Evolutionary conservation across 2,797 vertebrate species (phyloP), one percentile per base, ranked within the genome.

Genomic region (Aulostomus chinensis): DNA sequence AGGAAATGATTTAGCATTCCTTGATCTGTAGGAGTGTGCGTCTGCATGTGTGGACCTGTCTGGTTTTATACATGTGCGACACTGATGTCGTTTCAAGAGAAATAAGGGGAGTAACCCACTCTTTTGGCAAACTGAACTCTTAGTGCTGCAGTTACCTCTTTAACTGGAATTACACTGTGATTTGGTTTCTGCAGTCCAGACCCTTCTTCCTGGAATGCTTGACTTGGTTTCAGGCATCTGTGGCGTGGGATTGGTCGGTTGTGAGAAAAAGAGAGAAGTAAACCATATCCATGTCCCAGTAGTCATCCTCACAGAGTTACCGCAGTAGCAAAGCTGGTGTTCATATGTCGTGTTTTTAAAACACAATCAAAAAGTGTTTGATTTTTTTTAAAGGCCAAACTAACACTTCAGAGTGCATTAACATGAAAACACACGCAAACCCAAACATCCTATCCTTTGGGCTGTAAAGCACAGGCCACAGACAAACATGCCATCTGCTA

Each of bases 401-500:
- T n/a, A n/a, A n/a, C n/a, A 16, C 40, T 28, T 69, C 49, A 40
- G 22, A 30, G 32, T 54, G 35, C 56, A 41, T 25, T 42, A 54
- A 63, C 37, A 61, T 28, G 58, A 38, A 51, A 49, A 43, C 13
- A 15, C 34, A 17, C 39, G 46, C 28, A 11, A 17, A 31, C 52
- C 49, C 61, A 50, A 43, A 43, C 40, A 58, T 29, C 22, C 7
- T 65, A 30, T 52, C 60, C 64, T 81, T 42, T 39, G 61, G 68
- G 73, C 65, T 64, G 48, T 46, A 50, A 63, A 58, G 17, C 50
- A 45, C 35, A 42, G 53, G 34, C 67, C 55, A 60, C 65, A 66
- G 64, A 65, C 52, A 53, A 41, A 42, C 31, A 13, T 58, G 58
- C 78, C 84, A 83, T 84, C 77, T 80, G 74, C 55, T 67, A n/a